Conservation (phyloP, 2,888 invertebrate species). For the Amphiduros pacificus region DNA sequence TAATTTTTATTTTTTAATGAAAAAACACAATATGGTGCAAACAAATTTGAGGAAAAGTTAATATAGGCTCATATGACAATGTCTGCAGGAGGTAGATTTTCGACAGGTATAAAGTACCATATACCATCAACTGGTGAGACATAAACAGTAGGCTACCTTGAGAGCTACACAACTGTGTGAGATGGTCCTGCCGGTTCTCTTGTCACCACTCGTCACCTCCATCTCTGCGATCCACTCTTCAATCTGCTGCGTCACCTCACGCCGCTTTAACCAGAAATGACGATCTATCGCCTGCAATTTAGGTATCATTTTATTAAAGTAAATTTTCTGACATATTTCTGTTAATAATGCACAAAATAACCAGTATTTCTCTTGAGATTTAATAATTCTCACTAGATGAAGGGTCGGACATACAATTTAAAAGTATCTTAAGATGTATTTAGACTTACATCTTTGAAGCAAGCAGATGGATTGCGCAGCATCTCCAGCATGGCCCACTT, state of each 20-base stretch:
- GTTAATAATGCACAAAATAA: too few relatives aligned
- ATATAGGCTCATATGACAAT: too few relatives aligned
- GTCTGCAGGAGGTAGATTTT: too few relatives aligned
- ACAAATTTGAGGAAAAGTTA: too few relatives aligned
- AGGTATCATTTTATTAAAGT: not conserved
- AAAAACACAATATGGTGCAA: too few relatives aligned
- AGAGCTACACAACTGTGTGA: constrained; percentile 75
- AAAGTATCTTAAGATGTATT: not conserved
- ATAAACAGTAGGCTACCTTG: constrained; percentile 53
- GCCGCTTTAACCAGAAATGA: constrained; percentile 92
- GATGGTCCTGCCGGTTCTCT: constrained; percentile 77
- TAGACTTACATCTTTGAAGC: constrained; percentile 78
- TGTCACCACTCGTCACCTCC: constrained; percentile 75
- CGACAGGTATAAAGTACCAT: too few relatives aligned
- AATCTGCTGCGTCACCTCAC: constrained; percentile 85
- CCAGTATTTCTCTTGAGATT: too few relatives aligned
- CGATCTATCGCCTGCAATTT: constrained; percentile 78
- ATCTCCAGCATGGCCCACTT: constrained; percentile 97
- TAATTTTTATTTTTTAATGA: too few relatives aligned
- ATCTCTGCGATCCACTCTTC: constrained; percentile 88
- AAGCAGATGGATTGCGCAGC: constrained; percentile 83
- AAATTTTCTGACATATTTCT: not conserved
- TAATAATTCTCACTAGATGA: too few relatives aligned
- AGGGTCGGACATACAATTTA: not conserved
- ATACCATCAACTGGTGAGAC: too few relatives aligned